Evolutionary conservation across 2,797 vertebrate genomes (phyloP), one percentile per base, ranked within the genome.

Genomic region (Morus bassanus): DNA sequence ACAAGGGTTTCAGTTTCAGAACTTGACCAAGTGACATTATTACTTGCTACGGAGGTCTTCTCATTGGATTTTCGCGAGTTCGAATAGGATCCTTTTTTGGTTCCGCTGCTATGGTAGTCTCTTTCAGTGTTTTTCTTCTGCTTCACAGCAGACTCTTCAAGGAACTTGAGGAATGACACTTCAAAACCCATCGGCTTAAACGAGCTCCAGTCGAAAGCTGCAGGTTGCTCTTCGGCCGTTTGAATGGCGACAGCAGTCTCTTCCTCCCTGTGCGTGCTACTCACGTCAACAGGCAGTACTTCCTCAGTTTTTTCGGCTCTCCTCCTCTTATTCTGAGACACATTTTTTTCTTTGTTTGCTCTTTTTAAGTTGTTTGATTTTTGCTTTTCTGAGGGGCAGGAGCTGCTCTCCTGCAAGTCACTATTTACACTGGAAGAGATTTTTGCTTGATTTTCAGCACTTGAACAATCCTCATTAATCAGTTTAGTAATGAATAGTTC

Each of bases 171-270:
- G 97, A 99, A 99, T 0, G 99, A 99, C 77, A 99, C 98, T 97
- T 99, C 99, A 93, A 99, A 99, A 46, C 99, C 99, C 99, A 99
- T 99, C 1, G 99, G 99, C 88, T 99, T 99, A 91, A 99, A 99
- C 0, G 99, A 98, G 93, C 98, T 98, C 97, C 99, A 98, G 5
- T 98, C 98, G 7, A 98, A 98, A 53, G 97, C 97, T 2, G 98
- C 98, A 53, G 99, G 98, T 1, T 93, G 96, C 22, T 99, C 98
- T 60, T 99, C 98, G 1, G 97, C 97, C 0, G 97, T 93, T 6
- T 98, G 89, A 53, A 98, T 98, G 39, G 98, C 97, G 4, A 98
- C 97, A 19, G 98, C 98, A 31, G 98, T 98, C 91, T 99, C 98
- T 0, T 98, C 98, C 39, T 98, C 98, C 50, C 98, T 98, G 11